A percentile compares a stretch with the other conserved stretches of the same genome.
These are phyloP conservation scores for Drosophila athabasca DNA, from an alignment of 1,140 invertebrate species.

Conservation along the genomic window DNA sequence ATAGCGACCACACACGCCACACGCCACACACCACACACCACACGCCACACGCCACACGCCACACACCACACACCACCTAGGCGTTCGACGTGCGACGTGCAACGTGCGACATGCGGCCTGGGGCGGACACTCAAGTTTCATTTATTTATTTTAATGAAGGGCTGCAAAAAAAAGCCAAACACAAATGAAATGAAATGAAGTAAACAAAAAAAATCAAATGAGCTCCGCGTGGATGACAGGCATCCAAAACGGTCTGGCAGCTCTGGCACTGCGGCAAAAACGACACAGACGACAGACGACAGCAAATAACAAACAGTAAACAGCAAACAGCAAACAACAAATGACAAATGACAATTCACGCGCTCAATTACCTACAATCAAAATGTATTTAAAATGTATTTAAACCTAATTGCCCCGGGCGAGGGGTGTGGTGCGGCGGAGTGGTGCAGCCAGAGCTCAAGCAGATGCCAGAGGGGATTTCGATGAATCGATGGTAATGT, in stretches of 20 bases:
- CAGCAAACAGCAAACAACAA: neutral
- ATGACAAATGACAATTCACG: conserved; percentile 57
- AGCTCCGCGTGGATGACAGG: conserved; percentile 46
- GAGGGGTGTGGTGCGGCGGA: neutral
- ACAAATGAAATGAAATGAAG: neutral
- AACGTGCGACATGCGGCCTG: neutral
- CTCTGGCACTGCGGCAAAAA: conserved; percentile 11
- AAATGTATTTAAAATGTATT: conserved; percentile 78
- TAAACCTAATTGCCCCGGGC: conserved; percentile 64
- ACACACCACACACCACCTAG: too few relatives aligned
- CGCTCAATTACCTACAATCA: conserved; percentile 74
- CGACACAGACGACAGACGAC: conserved; percentile 8
- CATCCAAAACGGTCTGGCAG: conserved; percentile 46
- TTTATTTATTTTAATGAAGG: conserved; percentile 68
- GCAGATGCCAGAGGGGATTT: too few relatives aligned
- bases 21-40: too few relatives aligned
- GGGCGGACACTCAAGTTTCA: conserved; percentile 56
- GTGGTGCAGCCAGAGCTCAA: neutral
- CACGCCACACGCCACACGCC: too few relatives aligned
- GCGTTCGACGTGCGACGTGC: too few relatives aligned
- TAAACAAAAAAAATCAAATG: conserved; percentile 5
- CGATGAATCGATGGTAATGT: too few relatives aligned
- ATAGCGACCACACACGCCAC: conserved; percentile 20
- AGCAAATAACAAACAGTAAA: conserved; percentile 11
- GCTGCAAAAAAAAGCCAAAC: neutral